These are phyloP conservation scores for Xylota segnis DNA, from an alignment of 2,888 invertebrate species.

Conservation along the genomic window DNA sequence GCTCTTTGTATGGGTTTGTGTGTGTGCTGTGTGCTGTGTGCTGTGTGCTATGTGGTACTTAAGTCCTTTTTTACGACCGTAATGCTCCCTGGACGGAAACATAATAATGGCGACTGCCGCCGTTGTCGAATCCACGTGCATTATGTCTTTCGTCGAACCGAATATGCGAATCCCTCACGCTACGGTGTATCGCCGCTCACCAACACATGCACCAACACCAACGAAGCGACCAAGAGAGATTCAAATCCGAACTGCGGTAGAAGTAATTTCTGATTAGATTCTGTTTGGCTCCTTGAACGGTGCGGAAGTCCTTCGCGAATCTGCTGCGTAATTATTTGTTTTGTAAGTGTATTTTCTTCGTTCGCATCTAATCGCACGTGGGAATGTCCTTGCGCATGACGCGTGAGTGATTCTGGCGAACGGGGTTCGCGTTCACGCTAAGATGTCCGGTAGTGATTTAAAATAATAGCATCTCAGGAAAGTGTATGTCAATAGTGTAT, in stretches of 20 bases:
- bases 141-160: conserved; percentile 66
- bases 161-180: conserved; percentile 78
- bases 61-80: conserved; percentile 74
- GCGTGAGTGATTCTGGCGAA: conserved; percentile 15
- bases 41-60: conserved; percentile 36
- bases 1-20: conserved; percentile 64
- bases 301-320: conserved; percentile 77
- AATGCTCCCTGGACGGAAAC: conserved; percentile 68
- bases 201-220: conserved; percentile 65
- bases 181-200: conserved; percentile 53
- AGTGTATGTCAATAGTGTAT: conserved; percentile 21
- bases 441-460: conserved; percentile 48
- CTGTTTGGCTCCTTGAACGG: conserved; percentile 79
- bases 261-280: conserved; percentile 83
- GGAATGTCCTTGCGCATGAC: conserved; percentile 68
- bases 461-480: conserved; percentile 28
- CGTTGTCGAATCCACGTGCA: conserved; percentile 69
- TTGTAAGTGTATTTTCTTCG: conserved; percentile 78
- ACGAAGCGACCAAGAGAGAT: conserved; percentile 78
- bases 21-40: conserved; percentile 25
- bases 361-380: conserved; percentile 67
- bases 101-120: conserved; percentile 71
- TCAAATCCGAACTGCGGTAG: conserved; percentile 78
- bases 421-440: conserved; percentile 24
- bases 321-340: conserved; percentile 81